Percentiles rank a stretch among this genome's conserved stretches.
phyloP scores from a whole-genome alignment of 2,113 vertebrate species.

The Patagioenas fasciata region DNA sequence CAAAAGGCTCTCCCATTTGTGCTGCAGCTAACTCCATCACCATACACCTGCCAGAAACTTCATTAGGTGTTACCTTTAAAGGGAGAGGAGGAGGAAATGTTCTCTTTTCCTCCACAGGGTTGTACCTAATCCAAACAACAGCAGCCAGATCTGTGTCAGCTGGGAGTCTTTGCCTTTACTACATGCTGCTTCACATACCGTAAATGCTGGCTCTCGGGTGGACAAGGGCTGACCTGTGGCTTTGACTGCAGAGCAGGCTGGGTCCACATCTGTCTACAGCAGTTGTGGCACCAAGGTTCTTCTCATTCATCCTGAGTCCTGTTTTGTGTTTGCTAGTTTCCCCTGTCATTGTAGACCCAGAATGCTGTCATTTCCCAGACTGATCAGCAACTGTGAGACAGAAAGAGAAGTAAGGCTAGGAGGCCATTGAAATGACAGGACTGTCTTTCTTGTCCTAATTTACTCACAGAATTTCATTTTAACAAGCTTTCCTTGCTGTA shows the following conservation, averaged over 20 bases:
- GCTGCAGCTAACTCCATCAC: neutral
- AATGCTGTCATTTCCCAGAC: neutral
- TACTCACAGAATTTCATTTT: neutral
- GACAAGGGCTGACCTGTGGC: accelerated
- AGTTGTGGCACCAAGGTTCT: neutral
- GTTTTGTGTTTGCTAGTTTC: neutral
- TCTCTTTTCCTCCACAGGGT: accelerated
- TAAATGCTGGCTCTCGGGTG: neutral
- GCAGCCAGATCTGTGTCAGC: accelerated
- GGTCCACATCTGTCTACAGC: neutral
- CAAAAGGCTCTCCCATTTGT: neutral
- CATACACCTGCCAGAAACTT: neutral
- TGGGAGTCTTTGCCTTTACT: accelerated
- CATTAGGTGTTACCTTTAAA: neutral
- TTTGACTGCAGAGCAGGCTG: neutral
- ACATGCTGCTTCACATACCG: accelerated
- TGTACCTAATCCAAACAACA: accelerated
- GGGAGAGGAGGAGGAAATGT: neutral
- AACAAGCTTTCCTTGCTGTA: neutral
- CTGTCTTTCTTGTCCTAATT: neutral
- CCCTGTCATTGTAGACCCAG: neutral
- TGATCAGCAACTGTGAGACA: neutral
- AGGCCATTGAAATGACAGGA: neutral
- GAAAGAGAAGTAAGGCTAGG: neutral
- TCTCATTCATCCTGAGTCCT: neutral